A percentile compares a stretch with the other conserved stretches of the same genome.
These are phyloP conservation scores for Ectemnius continuus DNA, from an alignment of 2,888 invertebrate genomes.

Conservation along the genomic window DNA sequence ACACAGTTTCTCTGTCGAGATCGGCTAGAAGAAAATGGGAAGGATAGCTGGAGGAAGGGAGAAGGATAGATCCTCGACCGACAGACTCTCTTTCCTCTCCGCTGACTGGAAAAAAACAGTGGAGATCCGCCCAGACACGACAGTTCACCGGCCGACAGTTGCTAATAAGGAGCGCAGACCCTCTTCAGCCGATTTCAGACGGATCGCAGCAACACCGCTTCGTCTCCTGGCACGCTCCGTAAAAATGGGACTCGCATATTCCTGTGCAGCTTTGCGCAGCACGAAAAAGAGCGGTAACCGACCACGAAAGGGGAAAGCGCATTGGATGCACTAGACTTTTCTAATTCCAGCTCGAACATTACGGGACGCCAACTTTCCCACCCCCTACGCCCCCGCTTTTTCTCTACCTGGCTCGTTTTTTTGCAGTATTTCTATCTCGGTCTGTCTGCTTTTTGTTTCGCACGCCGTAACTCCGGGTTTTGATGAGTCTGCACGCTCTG, in stretches of 20 bases:
- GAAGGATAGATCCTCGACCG: not conserved
- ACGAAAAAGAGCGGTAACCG: no score
- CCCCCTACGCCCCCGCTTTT: not conserved
- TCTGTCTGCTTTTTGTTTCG: not conserved
- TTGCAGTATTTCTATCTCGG: not conserved
- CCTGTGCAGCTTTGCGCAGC: not conserved
- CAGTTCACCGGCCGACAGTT: slow-evolving; percentile 51
- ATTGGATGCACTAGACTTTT: no score
- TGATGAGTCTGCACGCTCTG: no score
- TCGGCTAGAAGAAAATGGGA: slow-evolving; percentile 12
- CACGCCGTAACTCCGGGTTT: no score
- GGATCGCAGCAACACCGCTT: slow-evolving; percentile 13
- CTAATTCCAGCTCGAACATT: no score
- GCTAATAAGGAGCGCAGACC: slow-evolving; percentile 58
- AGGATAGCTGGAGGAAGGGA: not conserved
- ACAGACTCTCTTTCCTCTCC: no score
- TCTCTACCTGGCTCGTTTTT: no score
- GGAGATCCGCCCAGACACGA: slow-evolving; percentile 37
- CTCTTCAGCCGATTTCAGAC: slow-evolving; percentile 34
- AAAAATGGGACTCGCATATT: slow-evolving; percentile 28
- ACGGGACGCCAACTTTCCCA: not conserved
- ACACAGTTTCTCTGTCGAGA: no score
- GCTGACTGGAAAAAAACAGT: slow-evolving; percentile 18
- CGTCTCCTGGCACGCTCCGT: slow-evolving; percentile 42
- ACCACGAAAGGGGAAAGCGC: no score